Evolutionary conservation across 2,888 invertebrate species (phyloP).

Genomic region (Zhengitettix transpicula): DNA sequence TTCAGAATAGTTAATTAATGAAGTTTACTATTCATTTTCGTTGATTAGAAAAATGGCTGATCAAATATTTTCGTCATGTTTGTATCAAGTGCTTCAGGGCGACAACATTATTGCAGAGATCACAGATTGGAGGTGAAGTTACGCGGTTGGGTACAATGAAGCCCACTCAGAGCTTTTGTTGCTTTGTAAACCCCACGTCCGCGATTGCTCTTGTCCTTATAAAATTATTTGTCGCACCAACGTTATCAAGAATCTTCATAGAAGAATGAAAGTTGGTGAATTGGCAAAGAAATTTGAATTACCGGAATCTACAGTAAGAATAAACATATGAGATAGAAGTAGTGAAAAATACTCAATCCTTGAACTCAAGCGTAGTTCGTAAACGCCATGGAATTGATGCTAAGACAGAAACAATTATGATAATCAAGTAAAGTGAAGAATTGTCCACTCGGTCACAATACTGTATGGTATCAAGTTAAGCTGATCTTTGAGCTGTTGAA

Average conservation of each 20-base stretch:
- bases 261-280: neutral
- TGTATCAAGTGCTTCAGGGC: too few species aligned
- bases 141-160: too few species aligned
- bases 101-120: too few species aligned
- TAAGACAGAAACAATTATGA: neutral
- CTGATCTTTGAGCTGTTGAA: neutral
- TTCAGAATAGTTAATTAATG: too few species aligned
- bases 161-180: too few species aligned
- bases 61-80: too few species aligned
- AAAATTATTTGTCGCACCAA: too few species aligned
- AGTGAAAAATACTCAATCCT: neutral
- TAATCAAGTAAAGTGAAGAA: neutral
- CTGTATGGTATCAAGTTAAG: neutral
- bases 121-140: too few species aligned
- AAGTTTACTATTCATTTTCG: too few species aligned
- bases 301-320: neutral
- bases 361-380: neutral
- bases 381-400: neutral
- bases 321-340: neutral
- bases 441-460: neutral
- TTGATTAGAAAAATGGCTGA: too few species aligned
- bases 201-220: too few species aligned
- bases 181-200: too few species aligned
- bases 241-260: neutral
- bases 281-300: neutral